Conservation (phyloP, 53 echinoderm and acorn worm genomes). For the Temnopleurus reevesii region DNA sequence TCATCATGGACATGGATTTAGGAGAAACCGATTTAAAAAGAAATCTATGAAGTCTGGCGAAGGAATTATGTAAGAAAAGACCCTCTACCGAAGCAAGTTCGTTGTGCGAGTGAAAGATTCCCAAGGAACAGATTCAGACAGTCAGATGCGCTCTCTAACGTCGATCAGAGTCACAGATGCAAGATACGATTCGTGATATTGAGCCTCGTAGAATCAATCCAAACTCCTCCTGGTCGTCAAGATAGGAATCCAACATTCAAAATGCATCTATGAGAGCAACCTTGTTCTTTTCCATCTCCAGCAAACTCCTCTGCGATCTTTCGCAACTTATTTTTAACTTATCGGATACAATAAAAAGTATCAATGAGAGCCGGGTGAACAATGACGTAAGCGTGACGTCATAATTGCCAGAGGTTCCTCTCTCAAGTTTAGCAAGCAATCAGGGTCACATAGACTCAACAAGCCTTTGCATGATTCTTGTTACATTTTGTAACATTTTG, state of each 20-base stretch:
- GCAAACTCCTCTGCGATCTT: not conserved
- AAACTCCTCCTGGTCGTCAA: not conserved
- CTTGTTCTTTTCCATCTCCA: not conserved
- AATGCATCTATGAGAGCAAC: not conserved
- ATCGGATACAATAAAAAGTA: conserved; percentile 9
- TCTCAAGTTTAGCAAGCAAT: not conserved
- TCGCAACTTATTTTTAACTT: not conserved
- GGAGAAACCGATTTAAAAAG: too few relatives aligned
- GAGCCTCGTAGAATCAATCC: not conserved
- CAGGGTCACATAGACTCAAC: not conserved
- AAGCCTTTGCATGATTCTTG: not conserved
- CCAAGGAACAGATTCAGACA: not conserved
- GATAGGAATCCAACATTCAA: not conserved
- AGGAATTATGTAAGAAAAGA: not conserved
- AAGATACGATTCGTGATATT: not conserved
- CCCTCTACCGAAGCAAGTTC: not conserved
- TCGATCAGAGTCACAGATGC: not conserved
- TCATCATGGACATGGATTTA: not conserved
- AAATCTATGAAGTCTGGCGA: too few relatives aligned
- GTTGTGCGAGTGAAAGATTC: not conserved
- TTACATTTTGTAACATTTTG: not conserved
- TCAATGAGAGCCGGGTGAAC: not conserved
- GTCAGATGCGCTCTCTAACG: conserved; percentile 4
- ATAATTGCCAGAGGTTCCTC: conserved; percentile 22
- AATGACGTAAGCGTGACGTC: conserved; percentile 9